Conservation (phyloP, 2,888 invertebrate genomes). For the Mythimna vitellina region DNA sequence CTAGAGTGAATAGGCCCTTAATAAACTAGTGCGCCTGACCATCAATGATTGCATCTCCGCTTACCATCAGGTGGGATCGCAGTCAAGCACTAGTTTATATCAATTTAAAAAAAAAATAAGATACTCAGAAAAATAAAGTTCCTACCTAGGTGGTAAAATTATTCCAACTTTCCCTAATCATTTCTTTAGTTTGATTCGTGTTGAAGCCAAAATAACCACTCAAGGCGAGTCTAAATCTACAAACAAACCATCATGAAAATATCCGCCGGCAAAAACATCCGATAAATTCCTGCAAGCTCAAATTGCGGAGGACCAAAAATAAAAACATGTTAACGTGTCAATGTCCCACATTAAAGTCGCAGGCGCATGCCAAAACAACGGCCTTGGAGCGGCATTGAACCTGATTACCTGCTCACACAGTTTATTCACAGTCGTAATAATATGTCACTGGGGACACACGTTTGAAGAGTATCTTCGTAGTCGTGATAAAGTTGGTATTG, state of each 20-base stretch:
- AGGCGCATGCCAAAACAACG: conserved; percentile 63
- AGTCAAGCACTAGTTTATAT: no score
- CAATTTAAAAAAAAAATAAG: no score
- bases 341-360: conserved; percentile 49
- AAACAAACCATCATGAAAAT: background rate
- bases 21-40: no score
- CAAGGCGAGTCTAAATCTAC: background rate
- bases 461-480: conserved; percentile 9
- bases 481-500: conserved; percentile 8
- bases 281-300: conserved; percentile 23
- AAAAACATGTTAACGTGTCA: conserved; percentile 63
- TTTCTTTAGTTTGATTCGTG: background rate
- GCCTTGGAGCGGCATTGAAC: conserved; percentile 73
- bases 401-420: conserved; percentile 65
- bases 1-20: no score
- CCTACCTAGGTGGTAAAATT: no score
- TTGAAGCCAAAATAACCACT: background rate
- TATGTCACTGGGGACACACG: conserved; percentile 32
- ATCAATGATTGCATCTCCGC: no score
- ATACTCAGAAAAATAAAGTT: no score
- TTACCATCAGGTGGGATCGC: no score
- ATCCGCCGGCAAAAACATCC: conserved; percentile 3
- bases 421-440: conserved; percentile 47
- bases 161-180: no score
- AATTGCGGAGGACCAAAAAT: conserved; percentile 39